These are phyloP conservation scores for Brienomyrus longianalis DNA, from an alignment of 2,113 vertebrate genomes.

Conservation along the genomic window DNA sequence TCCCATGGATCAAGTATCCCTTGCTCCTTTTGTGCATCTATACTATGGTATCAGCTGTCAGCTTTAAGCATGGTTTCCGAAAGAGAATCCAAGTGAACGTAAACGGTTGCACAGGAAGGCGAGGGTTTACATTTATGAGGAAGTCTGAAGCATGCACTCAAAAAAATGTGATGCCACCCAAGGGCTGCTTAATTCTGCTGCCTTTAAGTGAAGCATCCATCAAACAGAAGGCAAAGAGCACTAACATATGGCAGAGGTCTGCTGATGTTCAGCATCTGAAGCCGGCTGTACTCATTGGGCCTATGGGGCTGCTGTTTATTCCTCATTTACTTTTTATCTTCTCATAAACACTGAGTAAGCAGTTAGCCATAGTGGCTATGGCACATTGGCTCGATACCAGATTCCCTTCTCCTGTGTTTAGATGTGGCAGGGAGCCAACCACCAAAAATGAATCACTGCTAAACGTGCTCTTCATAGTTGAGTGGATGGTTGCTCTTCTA, in stretches of 20 bases:
- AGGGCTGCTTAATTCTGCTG: neutral
- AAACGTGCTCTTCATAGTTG: constrained; percentile 3
- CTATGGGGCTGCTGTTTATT: neutral
- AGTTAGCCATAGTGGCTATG: neutral
- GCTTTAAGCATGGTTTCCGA: neutral
- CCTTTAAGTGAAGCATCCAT: neutral
- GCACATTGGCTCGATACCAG: neutral
- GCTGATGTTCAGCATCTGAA: constrained; percentile 7
- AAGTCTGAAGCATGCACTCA: neutral
- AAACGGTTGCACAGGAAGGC: neutral
- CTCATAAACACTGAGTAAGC: constrained; percentile 9
- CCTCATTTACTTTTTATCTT: constrained; percentile 6
- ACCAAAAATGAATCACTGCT: constrained; percentile 2
- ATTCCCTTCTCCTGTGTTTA: neutral
- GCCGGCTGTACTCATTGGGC: neutral
- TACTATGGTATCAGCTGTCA: neutral
- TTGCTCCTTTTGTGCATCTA: neutral
- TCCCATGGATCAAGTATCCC: neutral
- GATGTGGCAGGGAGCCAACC: neutral
- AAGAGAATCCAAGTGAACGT: neutral
- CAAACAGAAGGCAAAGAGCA: constrained; percentile 6
- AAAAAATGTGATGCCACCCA: neutral
- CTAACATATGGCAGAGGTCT: neutral
- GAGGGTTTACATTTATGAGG: neutral
- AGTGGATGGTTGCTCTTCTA: neutral